Evolutionary conservation across 2,888 invertebrate species (phyloP), one percentile per base, ranked within the genome.

Genomic region (Lochmaea capreae): DNA sequence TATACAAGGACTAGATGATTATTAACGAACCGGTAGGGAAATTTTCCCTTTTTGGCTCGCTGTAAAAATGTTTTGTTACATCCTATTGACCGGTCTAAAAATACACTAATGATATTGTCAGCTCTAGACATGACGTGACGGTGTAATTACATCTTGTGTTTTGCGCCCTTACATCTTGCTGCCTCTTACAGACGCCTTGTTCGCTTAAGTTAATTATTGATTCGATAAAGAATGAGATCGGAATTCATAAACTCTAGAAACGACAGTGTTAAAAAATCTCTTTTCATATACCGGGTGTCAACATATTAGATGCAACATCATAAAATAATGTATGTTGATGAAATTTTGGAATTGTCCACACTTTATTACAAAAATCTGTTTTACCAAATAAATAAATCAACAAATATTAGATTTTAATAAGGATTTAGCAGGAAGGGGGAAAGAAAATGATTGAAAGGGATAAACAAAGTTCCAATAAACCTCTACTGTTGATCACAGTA

Each of bases 141-240:
- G 52, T 52, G 39, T 69, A 69, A 69, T 69, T 69, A 69, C 69
- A 62, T 69, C 62, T 69, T 69, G 46, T 62, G 33, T 69, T 69
- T 61, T 62, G 52, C 61, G 69, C 16, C 69, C 16, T 67, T 43
- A 58, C 67, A 49, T 63, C 62, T 18, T 39, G 9, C 62, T 63
- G 43, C 43, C 16, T 18, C 43, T 63, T 42, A 18, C 62, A 63
- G 62, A 43, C 39, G 62, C 43, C 43, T 63, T 63, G 33, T 22
- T 63, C 63, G 18, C 42, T 63, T n/a, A 62, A 42, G 63, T 70
- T 70, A 70, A 70, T 70, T 70, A 70, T 70, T 62, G 62, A 70
- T 70, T 70, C 59, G 59, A 67, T 59, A 46, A 67, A 46, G 52
- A 49, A 70, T 70, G 63, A 54, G 49, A 22, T 18, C 18, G 16